Conservation (phyloP, 2,888 invertebrate species). For the Anorthoa munda region DNA sequence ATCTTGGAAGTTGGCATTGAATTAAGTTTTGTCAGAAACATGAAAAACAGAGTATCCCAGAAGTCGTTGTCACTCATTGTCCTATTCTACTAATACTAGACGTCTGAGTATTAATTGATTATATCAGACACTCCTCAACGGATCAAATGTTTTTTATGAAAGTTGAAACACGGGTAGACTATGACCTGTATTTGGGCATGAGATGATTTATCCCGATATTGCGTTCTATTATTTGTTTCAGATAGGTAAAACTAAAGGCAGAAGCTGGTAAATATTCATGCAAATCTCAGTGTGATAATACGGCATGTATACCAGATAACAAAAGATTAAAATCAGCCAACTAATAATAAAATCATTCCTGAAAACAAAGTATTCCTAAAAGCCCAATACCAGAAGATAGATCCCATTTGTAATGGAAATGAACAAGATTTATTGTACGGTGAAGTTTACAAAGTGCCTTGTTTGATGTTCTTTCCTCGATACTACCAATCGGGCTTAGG, state of each 20-base stretch:
- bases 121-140: neutral
- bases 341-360: neutral
- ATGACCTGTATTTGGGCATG: too few relatives aligned
- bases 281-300: neutral
- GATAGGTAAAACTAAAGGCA: too few relatives aligned
- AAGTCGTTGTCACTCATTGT: too few relatives aligned
- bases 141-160: neutral
- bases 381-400: conserved; percentile 20
- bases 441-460: conserved; percentile 41
- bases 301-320: neutral
- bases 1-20: neutral
- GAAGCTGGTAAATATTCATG: too few relatives aligned
- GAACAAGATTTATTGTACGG: conserved; percentile 34
- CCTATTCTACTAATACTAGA: too few relatives aligned
- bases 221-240: too few relatives aligned
- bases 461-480: conserved; percentile 36
- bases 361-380: conserved; percentile 16
- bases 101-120: too few relatives aligned
- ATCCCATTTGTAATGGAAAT: conserved; percentile 39
- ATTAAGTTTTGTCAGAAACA: neutral
- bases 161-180: too few relatives aligned
- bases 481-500: conserved; percentile 24
- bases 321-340: neutral
- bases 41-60: too few relatives aligned
- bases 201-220: too few relatives aligned